Evolutionary conservation across 2,888 invertebrate genomes (phyloP), one percentile per base, ranked within the genome.

Genomic region (Lymantria dispar): DNA sequence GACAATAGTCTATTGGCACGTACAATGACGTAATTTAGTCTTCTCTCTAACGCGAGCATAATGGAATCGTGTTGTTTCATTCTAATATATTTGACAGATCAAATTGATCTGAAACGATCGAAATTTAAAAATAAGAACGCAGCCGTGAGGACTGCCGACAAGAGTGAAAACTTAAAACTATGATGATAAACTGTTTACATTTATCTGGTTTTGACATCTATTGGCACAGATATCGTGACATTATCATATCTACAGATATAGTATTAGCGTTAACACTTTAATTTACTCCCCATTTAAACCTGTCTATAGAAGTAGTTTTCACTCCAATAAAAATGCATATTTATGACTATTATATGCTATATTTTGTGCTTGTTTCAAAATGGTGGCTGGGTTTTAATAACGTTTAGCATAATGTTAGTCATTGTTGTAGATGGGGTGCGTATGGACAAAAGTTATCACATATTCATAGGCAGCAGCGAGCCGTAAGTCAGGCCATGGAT

Each of bases 351-450:
- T 8, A 15, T 40, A 40, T 22, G 1, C 40, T 8, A 9, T 42
- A 9, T 5, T 22, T 42, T n/a, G n/a, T 14, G 8, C 13, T 14
- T 14, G 7, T 14, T 8, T 40, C 12, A 14, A 40, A 40, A 40
- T 40, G 70, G 70, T 61, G 68, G 54, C 29, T 56, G 58, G 63
- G 41, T 57, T 42, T 39, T 55, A 48, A 44, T 57, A 56, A 61
- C 55, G 48, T 41, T 46, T 47, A 30, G 41, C 36, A 58, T 48
- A 53, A 49, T 58, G 47, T 45, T 66, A 31, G 45, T 55, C 67
- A 58, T 80, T 80, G 73, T 80, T 85, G 64, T 85, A 84, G 84
- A 80, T 82, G 64, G 65, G 52, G 63, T 46, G 53, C 68, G 51
- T 51, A 60, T 54, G 64, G 71, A 74, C 72, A 71, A 64, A 54